Base-by-base conservation (phyloP, 1,140 invertebrate species). In the Aethina tumida region DNA sequence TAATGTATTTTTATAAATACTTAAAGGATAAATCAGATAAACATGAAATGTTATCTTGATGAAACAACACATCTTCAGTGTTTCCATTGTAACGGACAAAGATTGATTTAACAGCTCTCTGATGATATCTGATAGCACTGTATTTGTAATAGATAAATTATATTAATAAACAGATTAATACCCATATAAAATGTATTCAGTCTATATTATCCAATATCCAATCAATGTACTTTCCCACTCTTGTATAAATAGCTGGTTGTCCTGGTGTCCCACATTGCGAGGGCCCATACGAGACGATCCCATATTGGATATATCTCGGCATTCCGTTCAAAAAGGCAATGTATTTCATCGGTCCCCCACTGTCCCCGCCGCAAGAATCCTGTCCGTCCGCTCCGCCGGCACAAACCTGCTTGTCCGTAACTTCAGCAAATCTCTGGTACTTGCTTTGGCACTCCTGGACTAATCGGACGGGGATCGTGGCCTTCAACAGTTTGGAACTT, bases 321-420 rank as follows among this genome's bases (percentile, higher is more conserved):
- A 21, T 33, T 1, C 43, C 39, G 10, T 51, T 30, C 17, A 51
- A 34, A 7, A 31, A 15, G 8, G 39, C 45, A 6, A 50, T 30
- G 15, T 44, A 41, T 66, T 72, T 70, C 12, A 75, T 45, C 1
- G 74, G 70, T 6, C 74, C 74, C 14, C 75, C 74, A 24, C 73
- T 74, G 48, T 77, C 75, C 0, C 73, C 73, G 12, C 56, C 48
- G 45, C 73, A 75, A 0, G 69, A 64, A 45, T 73, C 69, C 21
- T 59, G 53, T 1, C 62, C 59, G 2, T 50, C 35, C 4, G 35
- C 48, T 3, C 65, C 67, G 0, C 68, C 69, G 0, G 68, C 69
- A 41, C 70, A 73, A 7, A 71, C 52, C 28, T 69, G 67, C 2
- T 50, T 41, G 14, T 20, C 9, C 4, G 47, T 45, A 8, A 57